Conservation (phyloP, 1,140 invertebrate species). For the Brachionus plicatilis region DNA sequence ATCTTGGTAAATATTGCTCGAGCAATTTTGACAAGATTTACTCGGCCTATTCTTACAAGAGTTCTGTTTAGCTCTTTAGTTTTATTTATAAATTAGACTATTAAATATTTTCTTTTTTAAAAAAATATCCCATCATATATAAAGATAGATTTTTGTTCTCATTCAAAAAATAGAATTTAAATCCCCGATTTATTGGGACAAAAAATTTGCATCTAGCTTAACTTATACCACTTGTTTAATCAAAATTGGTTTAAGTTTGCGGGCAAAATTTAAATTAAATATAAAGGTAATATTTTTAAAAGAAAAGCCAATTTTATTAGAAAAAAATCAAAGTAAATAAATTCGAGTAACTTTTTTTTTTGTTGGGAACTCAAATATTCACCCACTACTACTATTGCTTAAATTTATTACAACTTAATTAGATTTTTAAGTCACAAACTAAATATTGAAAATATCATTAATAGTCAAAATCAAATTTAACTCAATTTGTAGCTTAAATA, state of each 20-base stretch:
- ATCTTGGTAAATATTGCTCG: constrained; percentile 7
- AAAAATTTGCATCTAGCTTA: background rate
- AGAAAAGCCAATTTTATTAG: background rate
- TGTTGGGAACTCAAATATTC: background rate
- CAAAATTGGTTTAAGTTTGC: background rate
- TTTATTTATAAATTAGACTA: background rate
- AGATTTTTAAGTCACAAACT: background rate
- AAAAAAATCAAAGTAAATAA: background rate
- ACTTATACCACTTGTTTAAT: background rate
- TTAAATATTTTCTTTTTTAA: constrained; percentile 9
- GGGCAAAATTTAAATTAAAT: background rate
- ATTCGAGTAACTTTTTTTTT: background rate
- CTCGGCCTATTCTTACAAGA: background rate
- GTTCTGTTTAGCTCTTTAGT: constrained; percentile 13
- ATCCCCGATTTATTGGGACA: background rate
- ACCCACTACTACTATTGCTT: background rate
- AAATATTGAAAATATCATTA: background rate
- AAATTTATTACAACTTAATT: background rate
- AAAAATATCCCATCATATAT: constrained; percentile 7
- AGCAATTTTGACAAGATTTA: background rate
- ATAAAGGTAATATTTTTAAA: constrained; percentile 4
- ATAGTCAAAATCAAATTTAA: background rate
- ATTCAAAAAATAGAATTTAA: background rate
- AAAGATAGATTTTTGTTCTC: background rate
- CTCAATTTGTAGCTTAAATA: background rate